Base-by-base conservation (phyloP, 2,113 vertebrate species). In the Osmerus eperlanus region DNA sequence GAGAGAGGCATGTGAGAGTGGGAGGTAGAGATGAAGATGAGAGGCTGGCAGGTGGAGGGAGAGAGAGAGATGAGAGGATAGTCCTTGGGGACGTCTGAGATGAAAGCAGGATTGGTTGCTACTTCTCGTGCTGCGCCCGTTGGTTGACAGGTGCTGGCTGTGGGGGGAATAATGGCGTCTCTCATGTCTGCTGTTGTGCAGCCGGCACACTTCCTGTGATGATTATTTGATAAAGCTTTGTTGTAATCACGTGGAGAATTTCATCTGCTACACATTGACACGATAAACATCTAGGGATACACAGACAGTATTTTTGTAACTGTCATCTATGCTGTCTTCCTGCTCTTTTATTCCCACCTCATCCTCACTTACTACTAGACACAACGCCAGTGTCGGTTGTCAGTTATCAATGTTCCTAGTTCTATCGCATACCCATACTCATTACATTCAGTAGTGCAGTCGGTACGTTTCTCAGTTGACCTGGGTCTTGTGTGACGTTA, bases 401-500 rank as follows among this genome's bases (percentile, higher is more conserved):
- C 41, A 47, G 9, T 36, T 36, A 36, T 36, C 32, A 36, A 36
- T 47, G 41, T 47, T 47, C 41, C 41, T 12, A 12, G 41, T 47
- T 47, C 32, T 36, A 36, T 36, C 1, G 32, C 5, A 36, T 36
- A 36, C 32, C 7, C 7, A 36, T 36, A 36, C 4, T 36, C 32
- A 36, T 36, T 36, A 36, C 4, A 36, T 36, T 36, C 32, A 7
- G 4, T 1, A 36, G 32, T 36, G 32, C 32, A 36, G 32, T 7
- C 32, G 32, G 32, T 36, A 36, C 32, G 7, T 36, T 36, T 36
- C 32, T 36, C 32, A 36, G 32, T 36, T 36, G 32, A 36, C 32
- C 32, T 36, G 32, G 32, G 32, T 36, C 9, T 47, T 47, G 41
- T 47, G 41, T 47, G 41, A 47, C 0, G 87, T 41, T 36, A 99